Base-by-base conservation (phyloP, 1,140 invertebrate species). In the Phthorimaea operculella region DNA sequence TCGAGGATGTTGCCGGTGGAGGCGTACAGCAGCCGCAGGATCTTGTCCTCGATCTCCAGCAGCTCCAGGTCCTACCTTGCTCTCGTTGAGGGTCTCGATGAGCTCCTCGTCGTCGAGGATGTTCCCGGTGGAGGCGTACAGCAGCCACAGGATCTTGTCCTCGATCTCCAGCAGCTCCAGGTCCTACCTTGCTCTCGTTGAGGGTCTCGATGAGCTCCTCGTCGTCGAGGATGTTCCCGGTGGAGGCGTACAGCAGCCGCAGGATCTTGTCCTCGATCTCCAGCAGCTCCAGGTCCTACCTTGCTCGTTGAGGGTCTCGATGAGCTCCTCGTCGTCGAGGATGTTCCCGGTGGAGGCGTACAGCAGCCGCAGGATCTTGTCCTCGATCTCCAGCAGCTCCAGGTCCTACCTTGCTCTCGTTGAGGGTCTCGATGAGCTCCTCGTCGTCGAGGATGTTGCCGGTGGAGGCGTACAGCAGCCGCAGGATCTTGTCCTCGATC, bases 401-500 rank as follows among this genome's bases (percentile, higher is more conserved):
- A 97, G 82, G 64, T 96, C 95, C 0, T 95, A 94, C 54, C 93
- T n/a, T n/a, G n/a, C n/a, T n/a, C n/a, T n/a, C n/a, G n/a, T n/a
- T n/a, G n/a, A n/a, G n/a, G n/a, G 93, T 94, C 63, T 94, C 91
- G 47, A 97, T 94, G 0, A 97, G 87, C 70, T 96, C 94, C 71
- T 96, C 93, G 72, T 97, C 94, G 73, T 97, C 95, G 2, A 97
- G 87, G 61, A 96, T 96, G 69, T 95, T 95, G 10, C 93, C 94
- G 57, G 94, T 90, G 0, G 94, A 93, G 17, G 91, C 87, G 76
- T 93, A 95, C 0, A 97, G 80, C 52, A 95, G 79, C 48, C 89
- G 87, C 5, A 97, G 83, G 57, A 97, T 96, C 74, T 93, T 95
- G 75, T 96, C 93, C 85, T 97, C 95, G 53, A 97, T 92, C 14